These are phyloP conservation scores for Sebastes oblongus DNA, from an alignment of 2,797 vertebrate genomes.

Conservation along the genomic window DNA sequence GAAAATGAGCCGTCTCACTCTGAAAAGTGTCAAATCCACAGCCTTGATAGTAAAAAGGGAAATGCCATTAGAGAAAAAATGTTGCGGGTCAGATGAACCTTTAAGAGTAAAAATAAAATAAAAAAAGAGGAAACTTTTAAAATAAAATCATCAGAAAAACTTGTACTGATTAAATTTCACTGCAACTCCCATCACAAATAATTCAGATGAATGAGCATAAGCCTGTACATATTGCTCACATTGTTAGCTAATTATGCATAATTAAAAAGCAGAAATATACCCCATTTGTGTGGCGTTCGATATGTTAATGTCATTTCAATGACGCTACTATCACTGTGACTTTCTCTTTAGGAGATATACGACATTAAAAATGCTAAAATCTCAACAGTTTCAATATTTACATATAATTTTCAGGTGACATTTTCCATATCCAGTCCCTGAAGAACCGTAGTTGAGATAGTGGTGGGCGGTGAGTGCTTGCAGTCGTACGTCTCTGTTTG, in stretches of 20 bases:
- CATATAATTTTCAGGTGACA: constrained; percentile 49
- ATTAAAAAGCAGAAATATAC: not conserved
- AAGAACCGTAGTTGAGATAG: constrained; percentile 39
- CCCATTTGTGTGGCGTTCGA: not conserved
- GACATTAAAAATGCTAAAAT: constrained; percentile 17
- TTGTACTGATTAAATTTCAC: not conserved
- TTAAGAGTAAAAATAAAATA: not conserved
- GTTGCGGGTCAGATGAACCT: not conserved
- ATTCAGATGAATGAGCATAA: not conserved
- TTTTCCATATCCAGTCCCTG: constrained; percentile 45
- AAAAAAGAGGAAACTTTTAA: not conserved
- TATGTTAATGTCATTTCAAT: constrained; percentile 1
- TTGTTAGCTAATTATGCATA: not conserved
- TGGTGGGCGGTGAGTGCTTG: constrained; percentile 35
- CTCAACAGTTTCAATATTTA: constrained; percentile 29
- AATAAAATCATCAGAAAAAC: not conserved
- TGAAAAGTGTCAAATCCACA: constrained; percentile 33
- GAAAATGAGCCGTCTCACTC: constrained; percentile 38
- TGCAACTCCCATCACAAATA: not conserved
- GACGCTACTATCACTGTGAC: not conserved
- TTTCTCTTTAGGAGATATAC: not conserved
- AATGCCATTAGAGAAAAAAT: constrained; percentile 14
- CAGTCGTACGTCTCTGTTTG: constrained; percentile 40
- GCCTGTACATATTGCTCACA: not conserved
- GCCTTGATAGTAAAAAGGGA: constrained; percentile 19